Evolutionary conservation across 2,888 invertebrate species (phyloP).

Genomic region (Dexiosoma caninum): DNA sequence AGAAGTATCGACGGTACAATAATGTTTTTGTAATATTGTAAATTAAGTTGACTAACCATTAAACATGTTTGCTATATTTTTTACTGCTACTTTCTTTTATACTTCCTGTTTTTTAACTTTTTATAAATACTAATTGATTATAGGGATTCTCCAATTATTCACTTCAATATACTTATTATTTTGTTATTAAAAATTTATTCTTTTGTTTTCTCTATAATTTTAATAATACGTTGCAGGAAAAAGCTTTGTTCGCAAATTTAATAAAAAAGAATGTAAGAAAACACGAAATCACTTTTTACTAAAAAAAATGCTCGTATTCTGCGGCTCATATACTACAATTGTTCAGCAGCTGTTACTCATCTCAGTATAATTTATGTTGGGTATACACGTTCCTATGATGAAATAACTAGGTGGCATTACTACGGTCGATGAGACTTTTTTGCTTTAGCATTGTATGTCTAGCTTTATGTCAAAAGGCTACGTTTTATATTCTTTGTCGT

Average conservation of each 20-base stretch:
- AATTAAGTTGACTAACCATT: conserved; percentile 40
- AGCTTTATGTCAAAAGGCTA: too few species aligned
- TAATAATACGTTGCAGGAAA: not conserved
- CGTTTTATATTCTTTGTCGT: too few species aligned
- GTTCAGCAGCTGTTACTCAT: conserved; percentile 4
- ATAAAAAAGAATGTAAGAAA: not conserved
- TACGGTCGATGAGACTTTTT: too few species aligned
- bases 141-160: conserved; percentile 23
- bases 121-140: not conserved
- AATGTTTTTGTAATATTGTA: not conserved
- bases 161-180: not conserved
- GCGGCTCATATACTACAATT: too few species aligned
- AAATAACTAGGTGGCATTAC: too few species aligned
- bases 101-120: conserved; percentile 26
- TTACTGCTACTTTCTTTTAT: not conserved
- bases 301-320: too few species aligned
- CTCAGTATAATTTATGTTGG: too few species aligned
- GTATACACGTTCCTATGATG: too few species aligned
- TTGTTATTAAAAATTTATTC: too few species aligned
- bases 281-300: conserved; percentile 8
- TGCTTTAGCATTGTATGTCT: too few species aligned
- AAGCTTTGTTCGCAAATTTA: not conserved
- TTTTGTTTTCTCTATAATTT: not conserved
- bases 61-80: conserved; percentile 31
- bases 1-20: too few species aligned